phyloP scores from a whole-genome alignment of 2,797 vertebrate genomes.

The Periophthalmus magnuspinnatus region DNA sequence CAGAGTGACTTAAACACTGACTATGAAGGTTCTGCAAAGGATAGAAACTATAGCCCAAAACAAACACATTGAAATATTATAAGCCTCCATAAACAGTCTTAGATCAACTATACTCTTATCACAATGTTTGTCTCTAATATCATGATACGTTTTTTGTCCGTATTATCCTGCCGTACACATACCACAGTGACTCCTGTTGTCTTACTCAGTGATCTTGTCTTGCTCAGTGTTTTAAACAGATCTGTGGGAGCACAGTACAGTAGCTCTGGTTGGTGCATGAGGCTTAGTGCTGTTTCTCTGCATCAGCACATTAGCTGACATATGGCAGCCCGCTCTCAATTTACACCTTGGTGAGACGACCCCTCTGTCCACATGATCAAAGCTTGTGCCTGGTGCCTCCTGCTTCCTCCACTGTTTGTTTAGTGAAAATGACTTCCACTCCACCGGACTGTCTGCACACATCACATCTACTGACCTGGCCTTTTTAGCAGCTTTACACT shows the following conservation, averaged over 20 bases:
- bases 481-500: neutral
- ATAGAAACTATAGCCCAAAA: too few relatives aligned
- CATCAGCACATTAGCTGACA: slow-evolving; percentile 42
- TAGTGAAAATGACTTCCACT: slow-evolving; percentile 71
- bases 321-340: slow-evolving; percentile 59
- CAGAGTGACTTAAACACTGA: too few relatives aligned
- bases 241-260: slow-evolving; percentile 17
- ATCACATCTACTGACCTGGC: neutral
- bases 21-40: too few relatives aligned
- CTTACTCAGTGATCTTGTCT: slow-evolving; percentile 22
- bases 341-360: slow-evolving; percentile 67
- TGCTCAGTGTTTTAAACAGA: slow-evolving; percentile 38
- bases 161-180: slow-evolving; percentile 11
- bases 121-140: too few relatives aligned
- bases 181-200: slow-evolving; percentile 18
- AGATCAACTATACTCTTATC: too few relatives aligned
- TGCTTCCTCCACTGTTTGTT: slow-evolving; percentile 58
- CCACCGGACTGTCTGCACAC: slow-evolving; percentile 42
- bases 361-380: slow-evolving; percentile 68
- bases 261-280: slow-evolving; percentile 46
- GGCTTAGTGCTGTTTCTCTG: slow-evolving; percentile 31
- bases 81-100: too few relatives aligned
- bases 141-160: too few relatives aligned
- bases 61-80: too few relatives aligned
- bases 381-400: slow-evolving; percentile 48